Conservation (phyloP, 2,888 invertebrate species). For the Uropetala carovei region DNA sequence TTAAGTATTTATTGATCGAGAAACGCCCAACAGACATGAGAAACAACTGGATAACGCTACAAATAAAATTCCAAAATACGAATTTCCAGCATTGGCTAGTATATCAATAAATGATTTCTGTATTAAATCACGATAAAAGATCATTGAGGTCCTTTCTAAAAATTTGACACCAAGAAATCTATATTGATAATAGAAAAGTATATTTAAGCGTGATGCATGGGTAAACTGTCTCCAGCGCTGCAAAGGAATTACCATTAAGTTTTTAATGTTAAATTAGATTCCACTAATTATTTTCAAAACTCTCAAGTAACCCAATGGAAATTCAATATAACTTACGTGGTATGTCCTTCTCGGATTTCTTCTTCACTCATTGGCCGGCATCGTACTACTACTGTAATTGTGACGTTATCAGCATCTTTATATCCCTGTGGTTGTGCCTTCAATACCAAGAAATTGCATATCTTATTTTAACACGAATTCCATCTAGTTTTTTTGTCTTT, state of each 20-base stretch:
- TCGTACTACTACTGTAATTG: conserved; percentile 97
- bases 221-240: background rate
- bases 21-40: too few relatives aligned
- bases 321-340: conserved; percentile 73
- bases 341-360: conserved; percentile 86
- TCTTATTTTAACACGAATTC: too few relatives aligned
- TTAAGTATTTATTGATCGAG: too few relatives aligned
- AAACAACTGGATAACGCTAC: too few relatives aligned
- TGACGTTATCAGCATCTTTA: conserved; percentile 77
- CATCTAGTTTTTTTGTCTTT: too few relatives aligned
- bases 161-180: too few relatives aligned
- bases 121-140: too few relatives aligned
- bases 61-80: too few relatives aligned
- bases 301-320: background rate
- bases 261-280: background rate
- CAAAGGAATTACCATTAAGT: background rate
- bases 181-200: too few relatives aligned
- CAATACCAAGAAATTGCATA: background rate
- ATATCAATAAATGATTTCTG: too few relatives aligned
- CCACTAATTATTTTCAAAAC: background rate
- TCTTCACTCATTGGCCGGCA: conserved; percentile 96
- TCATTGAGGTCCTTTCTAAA: too few relatives aligned
- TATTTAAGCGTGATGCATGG: background rate
- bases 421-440: background rate
- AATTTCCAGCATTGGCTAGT: too few relatives aligned